Evolutionary conservation across 1,140 invertebrate genomes (phyloP).

Genomic region (Pseudomyrmex dendroicus): DNA sequence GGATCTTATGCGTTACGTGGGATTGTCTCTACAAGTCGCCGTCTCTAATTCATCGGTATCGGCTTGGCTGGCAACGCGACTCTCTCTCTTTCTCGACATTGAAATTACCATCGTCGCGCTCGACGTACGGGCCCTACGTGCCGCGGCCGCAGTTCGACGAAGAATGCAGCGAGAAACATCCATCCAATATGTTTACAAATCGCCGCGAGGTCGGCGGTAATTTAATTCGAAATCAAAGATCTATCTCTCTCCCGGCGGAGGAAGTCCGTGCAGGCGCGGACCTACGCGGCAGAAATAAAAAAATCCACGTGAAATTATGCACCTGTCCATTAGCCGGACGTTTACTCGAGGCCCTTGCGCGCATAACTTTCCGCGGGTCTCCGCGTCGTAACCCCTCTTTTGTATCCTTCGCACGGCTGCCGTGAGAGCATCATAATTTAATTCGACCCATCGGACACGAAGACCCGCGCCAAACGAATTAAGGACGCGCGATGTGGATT

Average conservation of each 20-base stretch:
- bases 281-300: constrained; percentile 35
- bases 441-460: constrained; percentile 60
- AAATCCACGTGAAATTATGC: constrained; percentile 65
- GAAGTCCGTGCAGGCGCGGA: background rate
- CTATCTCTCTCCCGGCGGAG: background rate
- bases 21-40: background rate
- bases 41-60: constrained; percentile 45
- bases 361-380: constrained; percentile 66
- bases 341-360: constrained; percentile 56
- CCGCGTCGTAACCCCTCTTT: constrained; percentile 15
- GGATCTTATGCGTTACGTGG: background rate
- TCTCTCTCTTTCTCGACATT: background rate
- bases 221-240: constrained; percentile 69
- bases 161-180: constrained; percentile 15
- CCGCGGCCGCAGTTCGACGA: background rate
- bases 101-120: constrained; percentile 44
- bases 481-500: constrained; percentile 20
- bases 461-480: constrained; percentile 40
- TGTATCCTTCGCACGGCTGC: constrained; percentile 5
- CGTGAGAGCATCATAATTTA: constrained; percentile 68
- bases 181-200: constrained; percentile 35
- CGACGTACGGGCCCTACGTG: background rate
- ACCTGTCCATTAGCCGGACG: constrained; percentile 67
- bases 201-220: constrained; percentile 47
- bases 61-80: background rate